These are phyloP conservation scores for Clinocottus analis DNA, from an alignment of 2,113 vertebrate genomes.

Conservation along the genomic window DNA sequence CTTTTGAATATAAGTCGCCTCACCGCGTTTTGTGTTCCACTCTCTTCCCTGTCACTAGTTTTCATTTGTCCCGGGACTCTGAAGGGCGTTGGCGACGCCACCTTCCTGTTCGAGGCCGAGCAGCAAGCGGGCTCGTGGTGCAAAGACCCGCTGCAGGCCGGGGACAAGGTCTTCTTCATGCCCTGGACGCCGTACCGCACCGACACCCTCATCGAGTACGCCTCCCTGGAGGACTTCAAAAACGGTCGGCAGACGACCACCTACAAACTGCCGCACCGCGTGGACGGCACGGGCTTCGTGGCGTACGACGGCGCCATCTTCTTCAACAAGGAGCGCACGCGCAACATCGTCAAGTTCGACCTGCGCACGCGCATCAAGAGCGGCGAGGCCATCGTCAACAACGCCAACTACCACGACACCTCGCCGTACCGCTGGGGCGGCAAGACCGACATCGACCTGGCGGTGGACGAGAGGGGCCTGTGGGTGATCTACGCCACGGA, in stretches of 20 bases:
- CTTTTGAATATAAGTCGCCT: conserved; percentile 38
- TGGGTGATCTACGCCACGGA: conserved; percentile 99
- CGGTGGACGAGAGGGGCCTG: conserved; percentile 95
- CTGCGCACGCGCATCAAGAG: conserved; percentile 98
- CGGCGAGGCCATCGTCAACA: conserved; percentile 98
- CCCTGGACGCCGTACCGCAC: conserved; percentile 99
- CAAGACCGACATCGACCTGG: conserved; percentile 97
- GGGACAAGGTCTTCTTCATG: conserved; percentile 99
- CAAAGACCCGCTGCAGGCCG: conserved; percentile 97
- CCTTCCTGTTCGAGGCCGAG: conserved; percentile 95
- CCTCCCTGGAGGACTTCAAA: conserved; percentile 95
- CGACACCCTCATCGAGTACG: conserved; percentile 94
- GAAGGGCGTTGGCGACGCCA: conserved; percentile 94
- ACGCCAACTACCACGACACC: conserved; percentile 98
- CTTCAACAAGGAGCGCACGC: conserved; percentile 98
- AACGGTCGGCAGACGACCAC: conserved; percentile 93
- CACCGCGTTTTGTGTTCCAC: conserved; percentile 44
- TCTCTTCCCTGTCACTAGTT: conserved; percentile 87
- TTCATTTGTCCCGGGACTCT: conserved; percentile 99
- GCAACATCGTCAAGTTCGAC: conserved; percentile 98
- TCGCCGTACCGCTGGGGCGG: conserved; percentile 98
- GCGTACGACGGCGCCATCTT: conserved; percentile 98
- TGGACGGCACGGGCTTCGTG: conserved; percentile 97
- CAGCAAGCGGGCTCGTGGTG: conserved; percentile 99
- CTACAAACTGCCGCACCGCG: conserved; percentile 96